Evolutionary conservation across 1,140 invertebrate genomes (phyloP), one percentile per base, ranked within the genome.

Genomic region (Diabrotica undecimpunctata): DNA sequence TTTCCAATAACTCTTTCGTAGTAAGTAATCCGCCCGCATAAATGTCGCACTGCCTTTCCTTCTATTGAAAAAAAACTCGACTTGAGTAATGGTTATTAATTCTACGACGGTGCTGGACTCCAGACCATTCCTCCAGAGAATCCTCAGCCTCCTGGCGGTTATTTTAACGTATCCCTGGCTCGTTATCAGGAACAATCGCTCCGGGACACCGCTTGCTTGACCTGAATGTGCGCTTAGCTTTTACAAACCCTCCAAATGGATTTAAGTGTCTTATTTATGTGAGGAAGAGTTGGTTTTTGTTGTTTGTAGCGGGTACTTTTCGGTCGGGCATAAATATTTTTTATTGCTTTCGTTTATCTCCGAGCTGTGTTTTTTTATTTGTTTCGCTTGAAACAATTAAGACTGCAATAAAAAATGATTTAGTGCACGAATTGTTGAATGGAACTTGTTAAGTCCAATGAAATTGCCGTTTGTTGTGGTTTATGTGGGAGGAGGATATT

Each of bases 181-280:
- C 71, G 71, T 72, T 72, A 72, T 72, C 71, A 68, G 67, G 69
- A 71, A 72, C 71, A 72, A 72, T 72, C 71, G 69, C 71, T 67
- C 65, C 67, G 69, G 69, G 71, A 69, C 69, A 62, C 66, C 71
- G 71, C 67, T 72, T 72, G 68, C 69, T 72, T 72, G 71, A 72
- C 69, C 71, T 66, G 71, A 68, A 72, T 70, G 71, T 61, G 61
- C 67, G 57, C 62, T 66, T 61, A 58, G 61, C 62, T 69, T 66
- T 62, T 62, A 62, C 58, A 56, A 62, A 61, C 51, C 54, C 35
- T 66, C 46, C 53, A 69, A 69, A 69, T 66, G 65, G 67, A 69
- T 69, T 69, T 62, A 62, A 64, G 61, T 65, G 57, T 51, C 57
- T 60, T 65, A 52, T 65, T 59, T 58, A 58, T 35, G 35, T 37